A percentile compares a stretch with the other conserved stretches of the same genome.
Evolutionary conservation across 2,113 vertebrate species (phyloP).

Genomic region (Naja naja): DNA sequence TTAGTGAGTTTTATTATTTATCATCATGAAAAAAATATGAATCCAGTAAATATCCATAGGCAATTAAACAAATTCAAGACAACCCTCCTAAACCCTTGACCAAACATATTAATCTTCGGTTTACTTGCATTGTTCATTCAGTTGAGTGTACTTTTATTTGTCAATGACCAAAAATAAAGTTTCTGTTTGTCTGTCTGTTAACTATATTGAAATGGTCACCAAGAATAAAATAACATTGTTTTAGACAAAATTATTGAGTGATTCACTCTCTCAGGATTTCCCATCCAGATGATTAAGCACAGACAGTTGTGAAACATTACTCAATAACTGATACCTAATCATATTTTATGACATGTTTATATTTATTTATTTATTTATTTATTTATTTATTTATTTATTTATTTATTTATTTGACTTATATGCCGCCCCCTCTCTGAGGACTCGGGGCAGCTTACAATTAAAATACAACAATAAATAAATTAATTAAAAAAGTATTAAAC

Average conservation of each 20-base stretch:
- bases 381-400: too few relatives aligned
- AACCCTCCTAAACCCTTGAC: background rate
- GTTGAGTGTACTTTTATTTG: background rate
- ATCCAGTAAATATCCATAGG: background rate
- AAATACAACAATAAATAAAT: too few relatives aligned
- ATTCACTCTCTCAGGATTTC: background rate
- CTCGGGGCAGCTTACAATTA: too few relatives aligned
- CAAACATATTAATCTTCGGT: background rate
- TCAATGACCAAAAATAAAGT: background rate
- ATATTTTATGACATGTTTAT: background rate
- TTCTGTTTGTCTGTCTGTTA: background rate
- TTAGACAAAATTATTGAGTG: background rate
- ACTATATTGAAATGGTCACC: background rate
- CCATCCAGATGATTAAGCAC: background rate
- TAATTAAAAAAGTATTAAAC: too few relatives aligned
- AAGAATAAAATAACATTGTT: background rate
- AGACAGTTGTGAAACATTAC: background rate
- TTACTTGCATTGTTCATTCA: background rate
- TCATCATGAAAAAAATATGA: background rate
- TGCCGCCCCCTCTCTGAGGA: too few relatives aligned
- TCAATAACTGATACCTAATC: background rate
- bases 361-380: too few relatives aligned
- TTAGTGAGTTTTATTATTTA: background rate
- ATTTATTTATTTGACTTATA: too few relatives aligned
- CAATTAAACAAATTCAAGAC: background rate